Conservation (phyloP, 2,888 invertebrate genomes). For the Neuroscelio doddi region DNA sequence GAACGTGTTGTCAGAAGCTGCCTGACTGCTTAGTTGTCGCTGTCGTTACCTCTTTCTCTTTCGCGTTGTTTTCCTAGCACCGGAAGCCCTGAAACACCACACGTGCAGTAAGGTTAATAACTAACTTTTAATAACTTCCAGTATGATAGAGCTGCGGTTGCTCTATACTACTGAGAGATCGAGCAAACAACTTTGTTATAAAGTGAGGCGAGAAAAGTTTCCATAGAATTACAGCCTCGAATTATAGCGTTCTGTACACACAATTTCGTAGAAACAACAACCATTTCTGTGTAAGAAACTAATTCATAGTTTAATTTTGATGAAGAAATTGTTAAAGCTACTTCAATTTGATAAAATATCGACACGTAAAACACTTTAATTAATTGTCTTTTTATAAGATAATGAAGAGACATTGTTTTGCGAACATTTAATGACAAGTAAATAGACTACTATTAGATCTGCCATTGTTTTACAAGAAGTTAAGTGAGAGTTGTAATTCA, state of each 20-base stretch:
- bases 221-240: conserved; percentile 9
- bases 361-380: too few species aligned
- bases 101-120: conserved; percentile 32
- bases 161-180: conserved; percentile 33
- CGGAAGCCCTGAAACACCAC: conserved; percentile 28
- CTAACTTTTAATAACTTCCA: conserved; percentile 31
- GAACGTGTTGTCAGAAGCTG: conserved; percentile 25
- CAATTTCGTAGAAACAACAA: not conserved
- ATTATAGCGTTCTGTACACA: not conserved
- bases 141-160: not conserved
- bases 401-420: too few species aligned
- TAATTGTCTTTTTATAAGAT: too few species aligned
- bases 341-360: too few species aligned
- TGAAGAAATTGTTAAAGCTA: too few species aligned
- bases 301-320: too few species aligned
- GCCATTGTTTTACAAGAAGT: conserved; percentile 35
- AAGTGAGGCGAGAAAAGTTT: conserved; percentile 28
- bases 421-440: conserved; percentile 23
- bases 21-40: conserved; percentile 13
- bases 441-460: conserved; percentile 32
- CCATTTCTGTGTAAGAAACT: not conserved
- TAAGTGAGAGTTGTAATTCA: conserved; percentile 37
- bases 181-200: conserved; percentile 27
- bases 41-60: conserved; percentile 14
- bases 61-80: conserved; percentile 2